Percentiles rank a stretch among this genome's conserved stretches.
Conservation (phyloP, 1,140 invertebrate genomes). For the Solenopsis invicta region DNA sequence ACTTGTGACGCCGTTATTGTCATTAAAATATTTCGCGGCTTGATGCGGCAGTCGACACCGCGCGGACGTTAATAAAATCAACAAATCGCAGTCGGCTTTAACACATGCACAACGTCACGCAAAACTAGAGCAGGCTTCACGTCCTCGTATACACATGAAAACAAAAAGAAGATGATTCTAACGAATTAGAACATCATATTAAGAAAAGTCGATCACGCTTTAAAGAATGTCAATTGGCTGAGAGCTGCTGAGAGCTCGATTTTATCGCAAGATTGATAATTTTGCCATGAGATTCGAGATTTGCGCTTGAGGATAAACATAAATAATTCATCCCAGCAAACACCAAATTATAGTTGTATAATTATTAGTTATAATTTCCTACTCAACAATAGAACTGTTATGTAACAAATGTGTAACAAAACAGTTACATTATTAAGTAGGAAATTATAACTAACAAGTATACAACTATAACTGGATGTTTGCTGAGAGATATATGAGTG, state of each 20-base stretch:
- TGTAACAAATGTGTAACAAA: no score
- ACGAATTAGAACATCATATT: not conserved
- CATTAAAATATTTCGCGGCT: slow-evolving; percentile 66
- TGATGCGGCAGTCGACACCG: slow-evolving; percentile 4
- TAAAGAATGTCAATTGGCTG: not conserved
- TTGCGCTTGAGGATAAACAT: not conserved
- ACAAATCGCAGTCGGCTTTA: not conserved
- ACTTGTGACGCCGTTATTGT: slow-evolving; percentile 76
- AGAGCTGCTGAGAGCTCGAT: not conserved
- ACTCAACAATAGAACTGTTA: no score
- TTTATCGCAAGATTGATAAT: not conserved
- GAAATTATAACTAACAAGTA: no score
- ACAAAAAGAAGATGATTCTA: not conserved
- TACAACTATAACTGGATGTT: no score
- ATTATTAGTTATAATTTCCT: no score
- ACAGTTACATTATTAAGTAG: no score
- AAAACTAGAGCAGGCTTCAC: not conserved
- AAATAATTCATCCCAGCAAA: not conserved
- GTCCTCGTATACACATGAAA: not conserved
- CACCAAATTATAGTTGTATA: no score
- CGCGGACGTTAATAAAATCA: slow-evolving; percentile 44
- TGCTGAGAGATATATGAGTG: not conserved
- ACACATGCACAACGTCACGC: no score
- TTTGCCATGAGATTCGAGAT: no score
- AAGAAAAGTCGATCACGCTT: not conserved